These are phyloP conservation scores for Eclectus roratus DNA, from an alignment of 2,113 vertebrate species.

Conservation along the genomic window DNA sequence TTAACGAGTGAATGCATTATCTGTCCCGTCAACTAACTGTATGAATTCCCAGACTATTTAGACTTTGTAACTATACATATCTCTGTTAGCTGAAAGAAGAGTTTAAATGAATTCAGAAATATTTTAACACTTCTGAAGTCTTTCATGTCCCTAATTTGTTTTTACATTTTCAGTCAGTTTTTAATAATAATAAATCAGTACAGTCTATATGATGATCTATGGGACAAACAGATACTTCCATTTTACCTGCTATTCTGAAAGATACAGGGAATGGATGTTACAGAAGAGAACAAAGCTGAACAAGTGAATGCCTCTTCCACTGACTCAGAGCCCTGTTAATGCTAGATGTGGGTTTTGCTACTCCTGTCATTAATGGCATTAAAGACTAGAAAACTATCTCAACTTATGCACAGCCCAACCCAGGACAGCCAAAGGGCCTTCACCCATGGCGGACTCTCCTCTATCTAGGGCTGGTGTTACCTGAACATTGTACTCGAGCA, in stretches of 20 bases:
- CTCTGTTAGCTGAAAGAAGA: not conserved
- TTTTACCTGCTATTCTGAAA: not conserved
- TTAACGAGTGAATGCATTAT: not conserved
- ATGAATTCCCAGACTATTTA: not conserved
- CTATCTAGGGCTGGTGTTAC: not conserved
- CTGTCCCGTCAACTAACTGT: not conserved
- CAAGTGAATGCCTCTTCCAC: not conserved
- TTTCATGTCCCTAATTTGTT: not conserved
- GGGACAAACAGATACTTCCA: not conserved
- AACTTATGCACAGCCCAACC: not conserved
- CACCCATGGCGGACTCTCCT: rapidly evolving
- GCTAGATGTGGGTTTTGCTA: not conserved
- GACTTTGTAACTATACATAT: not conserved
- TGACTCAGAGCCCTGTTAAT: not conserved
- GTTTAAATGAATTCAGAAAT: not conserved
- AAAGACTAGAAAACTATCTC: not conserved
- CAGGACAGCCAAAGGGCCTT: not conserved
- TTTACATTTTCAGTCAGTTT: not conserved
- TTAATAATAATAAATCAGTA: not conserved
- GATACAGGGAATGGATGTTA: not conserved
- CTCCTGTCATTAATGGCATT: not conserved
- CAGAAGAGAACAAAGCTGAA: not conserved
- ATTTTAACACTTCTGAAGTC: not conserved
- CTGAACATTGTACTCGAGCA: not conserved
- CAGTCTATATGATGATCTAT: not conserved